These are phyloP conservation scores for Pelobates fuscus DNA, from an alignment of 2,113 vertebrate species.

Conservation along the genomic window DNA sequence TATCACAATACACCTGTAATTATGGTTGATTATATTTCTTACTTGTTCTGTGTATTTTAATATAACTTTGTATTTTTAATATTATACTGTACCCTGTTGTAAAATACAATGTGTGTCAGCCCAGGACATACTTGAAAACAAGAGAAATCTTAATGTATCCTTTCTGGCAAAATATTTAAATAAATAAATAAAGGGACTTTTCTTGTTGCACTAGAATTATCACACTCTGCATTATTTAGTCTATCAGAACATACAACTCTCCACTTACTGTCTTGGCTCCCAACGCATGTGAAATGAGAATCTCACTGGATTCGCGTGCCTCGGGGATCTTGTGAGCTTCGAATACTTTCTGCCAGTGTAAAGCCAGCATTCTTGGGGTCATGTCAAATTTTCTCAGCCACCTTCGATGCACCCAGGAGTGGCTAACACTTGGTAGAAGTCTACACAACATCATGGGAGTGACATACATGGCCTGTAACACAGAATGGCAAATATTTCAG, in stretches of 20 bases:
- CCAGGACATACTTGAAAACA: too few species aligned
- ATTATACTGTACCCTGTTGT: too few species aligned
- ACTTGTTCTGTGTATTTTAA: too few species aligned
- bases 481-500: neutral
- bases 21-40: too few species aligned
- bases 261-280: constrained; percentile 90
- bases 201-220: too few species aligned
- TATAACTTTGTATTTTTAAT: too few species aligned
- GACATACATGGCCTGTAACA: neutral
- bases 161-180: too few species aligned
- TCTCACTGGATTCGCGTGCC: constrained; percentile 78
- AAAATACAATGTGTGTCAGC: too few species aligned
- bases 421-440: neutral
- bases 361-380: constrained; percentile 58
- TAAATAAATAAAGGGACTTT: too few species aligned
- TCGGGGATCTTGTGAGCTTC: constrained; percentile 76
- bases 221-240: neutral
- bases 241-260: neutral
- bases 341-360: constrained; percentile 79
- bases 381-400: accelerated
- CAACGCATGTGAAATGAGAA: constrained; percentile 88
- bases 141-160: too few species aligned
- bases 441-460: neutral
- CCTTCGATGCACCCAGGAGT: neutral
- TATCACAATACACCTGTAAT: too few species aligned